Conservation (phyloP, 2,888 invertebrate genomes). For the Nomada ferruginata region DNA sequence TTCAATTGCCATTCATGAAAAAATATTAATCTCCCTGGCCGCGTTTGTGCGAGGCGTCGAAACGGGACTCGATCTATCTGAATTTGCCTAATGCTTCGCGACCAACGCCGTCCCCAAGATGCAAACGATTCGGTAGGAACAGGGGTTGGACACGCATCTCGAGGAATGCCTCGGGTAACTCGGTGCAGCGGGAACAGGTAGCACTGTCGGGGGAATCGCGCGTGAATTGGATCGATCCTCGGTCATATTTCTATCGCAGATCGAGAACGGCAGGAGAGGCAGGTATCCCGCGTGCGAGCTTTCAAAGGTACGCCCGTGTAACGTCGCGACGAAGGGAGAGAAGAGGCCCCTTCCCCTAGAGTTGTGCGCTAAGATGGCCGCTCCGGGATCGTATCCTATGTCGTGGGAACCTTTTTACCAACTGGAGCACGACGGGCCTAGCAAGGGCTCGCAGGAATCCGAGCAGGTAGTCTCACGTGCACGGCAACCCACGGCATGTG, state of each 20-base stretch:
- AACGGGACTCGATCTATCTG: constrained; percentile 1
- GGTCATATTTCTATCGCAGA: constrained; percentile 25
- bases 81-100: constrained; percentile 32
- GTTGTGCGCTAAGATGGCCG: constrained; percentile 74
- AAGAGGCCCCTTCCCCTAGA: constrained; percentile 44
- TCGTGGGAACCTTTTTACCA: constrained; percentile 84
- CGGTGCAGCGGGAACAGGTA: constrained; percentile 39
- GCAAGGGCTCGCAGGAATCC: constrained; percentile 70
- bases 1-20: constrained; percentile 36
- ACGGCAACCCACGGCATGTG: constrained; percentile 71
- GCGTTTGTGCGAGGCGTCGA: constrained; percentile 23
- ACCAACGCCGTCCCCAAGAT: background rate
- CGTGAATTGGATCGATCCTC: constrained; percentile 34
- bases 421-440: constrained; percentile 80
- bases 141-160: background rate
- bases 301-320: constrained; percentile 42
- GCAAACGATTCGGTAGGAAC: background rate
- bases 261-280: constrained; percentile 8
- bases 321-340: constrained; percentile 57
- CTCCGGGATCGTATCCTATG: constrained; percentile 74
- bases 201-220: constrained; percentile 30
- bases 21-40: constrained; percentile 42
- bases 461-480: constrained; percentile 80
- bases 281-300: constrained; percentile 49
- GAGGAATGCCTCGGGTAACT: background rate